Evolutionary conservation across 2,888 invertebrate genomes (phyloP).

Genomic region (Eucriotettix oculatus): DNA sequence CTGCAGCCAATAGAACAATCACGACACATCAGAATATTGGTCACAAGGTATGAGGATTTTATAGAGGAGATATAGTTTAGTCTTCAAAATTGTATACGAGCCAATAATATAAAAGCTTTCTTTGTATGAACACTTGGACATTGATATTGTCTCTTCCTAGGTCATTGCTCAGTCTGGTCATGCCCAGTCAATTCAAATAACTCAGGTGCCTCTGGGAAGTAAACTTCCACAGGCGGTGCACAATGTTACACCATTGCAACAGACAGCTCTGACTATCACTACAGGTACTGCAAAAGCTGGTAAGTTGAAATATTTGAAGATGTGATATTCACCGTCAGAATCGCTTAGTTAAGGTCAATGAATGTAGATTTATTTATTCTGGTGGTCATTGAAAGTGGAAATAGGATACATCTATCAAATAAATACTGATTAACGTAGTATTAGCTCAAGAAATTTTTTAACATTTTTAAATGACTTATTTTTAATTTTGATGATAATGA

Average conservation of each 20-base stretch:
- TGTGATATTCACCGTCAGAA: neutral
- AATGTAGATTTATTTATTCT: neutral
- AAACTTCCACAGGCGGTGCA: constrained; percentile 7
- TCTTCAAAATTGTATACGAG: neutral
- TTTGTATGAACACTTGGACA: neutral
- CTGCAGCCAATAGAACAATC: neutral
- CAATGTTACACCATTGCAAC: constrained; percentile 7
- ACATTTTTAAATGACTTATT: too few species aligned
- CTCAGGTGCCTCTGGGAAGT: constrained; percentile 12
- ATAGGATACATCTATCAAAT: neutral
- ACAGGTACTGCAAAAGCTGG: constrained; percentile 9
- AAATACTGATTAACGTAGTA: neutral
- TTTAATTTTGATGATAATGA: too few species aligned
- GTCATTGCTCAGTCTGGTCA: constrained; percentile 20
- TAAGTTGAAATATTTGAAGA: constrained; percentile 2
- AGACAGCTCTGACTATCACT: constrained; percentile 10
- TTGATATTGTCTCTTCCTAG: constrained; percentile 10
- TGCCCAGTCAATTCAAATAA: constrained; percentile 19
- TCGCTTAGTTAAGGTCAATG: neutral
- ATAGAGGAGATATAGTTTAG: neutral
- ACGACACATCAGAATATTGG: constrained; percentile 6
- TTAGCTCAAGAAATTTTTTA: neutral
- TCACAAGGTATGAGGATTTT: constrained; percentile 5
- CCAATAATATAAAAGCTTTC: neutral
- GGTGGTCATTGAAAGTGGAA: neutral